Base-by-base conservation (phyloP, 1,140 invertebrate genomes). In the Cataglyphis hispanica region DNA sequence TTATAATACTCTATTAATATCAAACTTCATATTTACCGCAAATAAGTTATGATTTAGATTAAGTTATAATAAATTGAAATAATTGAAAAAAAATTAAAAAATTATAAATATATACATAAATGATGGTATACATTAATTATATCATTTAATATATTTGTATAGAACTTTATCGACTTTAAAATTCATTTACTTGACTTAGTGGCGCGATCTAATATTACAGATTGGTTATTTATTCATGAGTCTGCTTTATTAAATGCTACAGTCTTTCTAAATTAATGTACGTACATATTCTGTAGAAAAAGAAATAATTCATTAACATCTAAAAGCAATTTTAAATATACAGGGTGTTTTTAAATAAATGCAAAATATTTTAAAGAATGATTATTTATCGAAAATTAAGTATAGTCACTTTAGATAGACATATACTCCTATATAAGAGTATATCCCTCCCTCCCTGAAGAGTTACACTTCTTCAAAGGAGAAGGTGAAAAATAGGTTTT, bases 181-280 rank as follows among this genome's bases (percentile, higher is more conserved):
- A 7, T 22, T 75, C 22, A 75, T 40, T 75, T 75, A 40, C 27
- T 13, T n/a, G 22, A 74, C 50, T 8, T 3, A 10, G 50, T 74
- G 19, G 22, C 34, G 25, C 13, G 10, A 27, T 60, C 22, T 75
- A 60, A 22, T 75, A 10, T 61, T 61, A 61, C 25, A 11, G n/a
- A 27, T 34, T 1, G 31, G 13, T 10, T 34, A 75, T 60, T 25
- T 13, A 74, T 60, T 75, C 53, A 61, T 37, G 25, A n/a, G 40
- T 60, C 60, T 40, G 16, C 16, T 16, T 75, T 8, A 61, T 60
- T 75, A 61, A 61, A 75, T 56, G 7, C 5, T 60, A 60, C 25
- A 37, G 53, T 34, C 16, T 53, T 75, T 58, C 50, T 75, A 75
- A 75, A 75, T 75, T 75, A 40, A 75, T 75, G 60, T 27, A 40